Evolutionary conservation across 2,113 vertebrate genomes (phyloP).

Genomic region (Sturnira hondurensis): DNA sequence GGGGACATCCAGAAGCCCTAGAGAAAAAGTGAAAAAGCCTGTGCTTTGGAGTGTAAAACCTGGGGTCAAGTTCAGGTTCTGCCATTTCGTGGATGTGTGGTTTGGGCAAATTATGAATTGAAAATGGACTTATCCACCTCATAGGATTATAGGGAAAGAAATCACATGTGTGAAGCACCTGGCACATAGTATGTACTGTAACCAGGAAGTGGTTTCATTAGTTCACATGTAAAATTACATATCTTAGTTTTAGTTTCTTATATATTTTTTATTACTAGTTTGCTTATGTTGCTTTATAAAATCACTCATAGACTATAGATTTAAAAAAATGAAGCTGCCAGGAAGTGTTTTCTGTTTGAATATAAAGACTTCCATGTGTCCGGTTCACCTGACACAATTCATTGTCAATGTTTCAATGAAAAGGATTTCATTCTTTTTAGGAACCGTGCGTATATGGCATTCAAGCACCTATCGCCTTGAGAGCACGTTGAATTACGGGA

Average conservation of each 20-base stretch:
- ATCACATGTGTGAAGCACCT: neutral
- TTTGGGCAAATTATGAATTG: neutral
- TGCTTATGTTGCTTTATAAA: constrained; percentile 36
- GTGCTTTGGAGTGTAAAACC: neutral
- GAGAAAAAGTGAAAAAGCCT: neutral
- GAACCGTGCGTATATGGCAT: constrained; percentile 98
- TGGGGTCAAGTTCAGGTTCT: neutral
- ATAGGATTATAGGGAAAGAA: neutral
- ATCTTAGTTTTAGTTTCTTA: constrained; percentile 3
- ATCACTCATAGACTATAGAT: neutral
- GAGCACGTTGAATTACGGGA: constrained; percentile 96
- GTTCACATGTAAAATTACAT: neutral
- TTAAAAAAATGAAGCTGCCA: neutral
- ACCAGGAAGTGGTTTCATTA: neutral
- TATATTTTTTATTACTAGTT: neutral
- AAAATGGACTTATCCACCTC: neutral
- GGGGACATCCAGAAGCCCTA: neutral
- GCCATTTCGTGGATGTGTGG: neutral
- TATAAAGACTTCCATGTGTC: neutral
- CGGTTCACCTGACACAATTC: neutral
- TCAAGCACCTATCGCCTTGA: constrained; percentile 97
- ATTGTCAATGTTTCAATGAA: neutral
- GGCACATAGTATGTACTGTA: neutral
- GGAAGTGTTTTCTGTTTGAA: neutral
- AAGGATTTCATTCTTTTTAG: constrained; percentile 70